A percentile compares a stretch with the other conserved stretches of the same genome.
Evolutionary conservation across 23 tunicate species (phyloP).

Genomic region (Styela plicata): DNA sequence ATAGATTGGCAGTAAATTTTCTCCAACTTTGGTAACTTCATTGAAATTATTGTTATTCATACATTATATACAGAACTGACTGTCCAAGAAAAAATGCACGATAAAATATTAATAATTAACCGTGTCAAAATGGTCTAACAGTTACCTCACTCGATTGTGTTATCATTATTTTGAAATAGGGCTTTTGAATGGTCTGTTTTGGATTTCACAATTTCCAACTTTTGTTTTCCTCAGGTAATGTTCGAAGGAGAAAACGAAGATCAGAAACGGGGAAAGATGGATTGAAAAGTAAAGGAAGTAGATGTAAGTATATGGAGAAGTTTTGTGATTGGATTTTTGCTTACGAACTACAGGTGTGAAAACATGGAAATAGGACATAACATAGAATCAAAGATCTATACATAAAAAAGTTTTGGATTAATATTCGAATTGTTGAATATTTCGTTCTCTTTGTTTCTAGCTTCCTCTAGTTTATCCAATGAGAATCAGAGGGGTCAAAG

Average conservation of each 20-base stretch:
- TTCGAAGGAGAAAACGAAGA: neutral
- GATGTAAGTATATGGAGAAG: neutral
- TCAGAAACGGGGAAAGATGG: neutral
- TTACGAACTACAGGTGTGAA: neutral
- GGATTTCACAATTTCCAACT: neutral
- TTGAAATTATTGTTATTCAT: neutral
- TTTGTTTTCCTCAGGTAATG: neutral
- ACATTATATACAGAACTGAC: neutral
- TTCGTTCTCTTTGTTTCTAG: neutral
- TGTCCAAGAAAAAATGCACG: neutral
- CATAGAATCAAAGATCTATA: too few species aligned
- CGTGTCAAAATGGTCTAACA: neutral
- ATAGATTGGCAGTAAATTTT: too few species aligned
- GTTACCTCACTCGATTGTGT: too few species aligned
- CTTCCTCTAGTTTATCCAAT: neutral
- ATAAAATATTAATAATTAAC: too few species aligned
- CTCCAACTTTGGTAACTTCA: too few species aligned
- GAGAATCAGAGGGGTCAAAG: neutral
- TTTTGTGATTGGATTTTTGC: neutral
- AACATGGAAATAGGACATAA: too few species aligned
- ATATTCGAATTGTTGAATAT: neutral
- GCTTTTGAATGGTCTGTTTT: neutral
- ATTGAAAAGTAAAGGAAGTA: neutral
- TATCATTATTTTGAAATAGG: too few species aligned
- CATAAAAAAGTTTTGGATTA: too few species aligned